These are phyloP conservation scores for Pipa parva DNA, from an alignment of 2,113 vertebrate genomes.

Conservation along the genomic window DNA sequence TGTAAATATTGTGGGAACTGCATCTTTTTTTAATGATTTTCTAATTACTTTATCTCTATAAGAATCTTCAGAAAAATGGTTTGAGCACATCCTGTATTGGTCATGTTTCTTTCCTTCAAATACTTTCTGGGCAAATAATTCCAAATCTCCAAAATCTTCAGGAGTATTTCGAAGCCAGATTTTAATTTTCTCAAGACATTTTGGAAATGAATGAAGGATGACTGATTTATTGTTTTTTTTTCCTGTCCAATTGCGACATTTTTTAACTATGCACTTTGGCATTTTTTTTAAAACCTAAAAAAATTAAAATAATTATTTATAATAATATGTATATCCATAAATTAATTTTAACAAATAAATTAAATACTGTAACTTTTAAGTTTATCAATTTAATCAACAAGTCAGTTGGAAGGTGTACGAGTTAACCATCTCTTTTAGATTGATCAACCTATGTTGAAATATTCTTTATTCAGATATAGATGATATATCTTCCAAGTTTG, in stretches of 20 bases:
- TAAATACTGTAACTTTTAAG: too few species aligned
- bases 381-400: too few species aligned
- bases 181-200: slow-evolving; percentile 4
- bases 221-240: background rate
- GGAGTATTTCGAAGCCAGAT: background rate
- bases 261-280: slow-evolving; percentile 14
- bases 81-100: background rate
- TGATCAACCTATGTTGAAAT: too few species aligned
- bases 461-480: too few species aligned
- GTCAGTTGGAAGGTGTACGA: too few species aligned
- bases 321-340: too few species aligned
- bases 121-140: background rate
- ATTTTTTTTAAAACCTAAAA: background rate
- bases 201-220: background rate
- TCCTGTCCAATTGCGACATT: background rate
- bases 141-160: background rate
- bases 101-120: background rate
- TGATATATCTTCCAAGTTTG: too few species aligned
- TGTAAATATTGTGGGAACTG: background rate
- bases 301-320: too few species aligned
- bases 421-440: too few species aligned
- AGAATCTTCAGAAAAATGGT: background rate
- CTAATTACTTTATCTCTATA: background rate
- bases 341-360: too few species aligned
- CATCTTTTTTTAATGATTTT: slow-evolving; percentile 3